Conservation (phyloP, 2,113 vertebrate species). For the Tychaedon coryphoeus region DNA sequence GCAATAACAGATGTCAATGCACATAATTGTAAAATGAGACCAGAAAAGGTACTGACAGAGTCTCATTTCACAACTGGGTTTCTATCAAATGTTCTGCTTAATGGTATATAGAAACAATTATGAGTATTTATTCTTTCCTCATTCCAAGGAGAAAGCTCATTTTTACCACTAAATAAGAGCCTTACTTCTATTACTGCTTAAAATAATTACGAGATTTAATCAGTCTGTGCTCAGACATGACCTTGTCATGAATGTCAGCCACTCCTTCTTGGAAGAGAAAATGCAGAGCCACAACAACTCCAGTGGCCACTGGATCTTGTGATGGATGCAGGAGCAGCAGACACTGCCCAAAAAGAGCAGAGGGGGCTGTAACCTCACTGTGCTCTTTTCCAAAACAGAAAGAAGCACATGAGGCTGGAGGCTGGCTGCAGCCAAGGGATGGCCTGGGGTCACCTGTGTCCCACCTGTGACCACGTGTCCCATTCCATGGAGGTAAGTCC, state of each 20-base stretch:
- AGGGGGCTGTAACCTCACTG: too few relatives aligned
- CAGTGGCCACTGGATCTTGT: background rate
- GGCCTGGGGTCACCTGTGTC: background rate
- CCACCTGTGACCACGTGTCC: background rate
- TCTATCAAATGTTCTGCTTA: background rate
- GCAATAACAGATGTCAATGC: conserved; percentile 76
- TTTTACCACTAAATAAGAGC: background rate
- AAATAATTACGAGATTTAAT: background rate
- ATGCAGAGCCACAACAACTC: background rate
- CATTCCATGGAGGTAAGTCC: accelerated
- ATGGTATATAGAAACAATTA: conserved; percentile 4
- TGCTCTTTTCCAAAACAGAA: background rate
- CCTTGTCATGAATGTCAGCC: background rate
- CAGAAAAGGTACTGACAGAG: background rate
- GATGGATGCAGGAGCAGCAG: background rate
- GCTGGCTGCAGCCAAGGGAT: background rate
- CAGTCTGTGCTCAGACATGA: background rate
- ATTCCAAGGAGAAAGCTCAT: background rate
- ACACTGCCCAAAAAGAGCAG: accelerated
- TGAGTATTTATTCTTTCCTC: background rate
- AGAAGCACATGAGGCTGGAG: accelerated
- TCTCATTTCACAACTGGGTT: conserved; percentile 18
- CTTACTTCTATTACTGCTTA: background rate
- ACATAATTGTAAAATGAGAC: conserved; percentile 4
- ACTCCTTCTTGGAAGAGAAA: background rate